These are phyloP conservation scores for Tangara arthus DNA, from an alignment of 2,797 vertebrate species.

Conservation along the genomic window DNA sequence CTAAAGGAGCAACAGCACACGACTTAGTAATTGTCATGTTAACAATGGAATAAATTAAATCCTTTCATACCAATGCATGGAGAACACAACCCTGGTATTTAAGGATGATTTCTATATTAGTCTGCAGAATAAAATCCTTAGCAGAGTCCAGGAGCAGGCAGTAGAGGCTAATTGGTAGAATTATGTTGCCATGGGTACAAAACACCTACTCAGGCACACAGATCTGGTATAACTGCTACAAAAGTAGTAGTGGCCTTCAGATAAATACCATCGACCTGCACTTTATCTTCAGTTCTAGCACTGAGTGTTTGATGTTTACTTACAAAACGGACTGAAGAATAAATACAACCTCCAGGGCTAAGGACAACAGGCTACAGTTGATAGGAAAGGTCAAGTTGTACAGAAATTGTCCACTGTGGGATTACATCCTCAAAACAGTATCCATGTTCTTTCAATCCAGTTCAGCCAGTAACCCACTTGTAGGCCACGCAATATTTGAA, in stretches of 20 bases:
- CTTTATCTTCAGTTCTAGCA: not conserved
- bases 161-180: not conserved
- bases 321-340: not conserved
- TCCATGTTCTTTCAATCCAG: not conserved
- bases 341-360: not conserved
- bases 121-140: not conserved
- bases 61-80: constrained; percentile 37
- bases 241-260: not conserved
- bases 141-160: not conserved
- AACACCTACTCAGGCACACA: not conserved
- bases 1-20: not conserved
- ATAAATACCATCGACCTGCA: not conserved
- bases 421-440: not conserved
- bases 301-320: not conserved
- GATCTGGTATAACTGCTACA: not conserved
- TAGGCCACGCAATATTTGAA: not conserved
- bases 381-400: not conserved
- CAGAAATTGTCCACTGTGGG: not conserved
- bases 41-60: not conserved
- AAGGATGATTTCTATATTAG: constrained; percentile 43
- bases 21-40: not conserved
- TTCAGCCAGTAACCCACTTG: not conserved
- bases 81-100: constrained; percentile 56
- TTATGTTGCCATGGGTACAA: accelerated
- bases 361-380: not conserved